Evolutionary conservation across 2,888 invertebrate genomes (phyloP), one percentile per base, ranked within the genome.

Genomic region (Ramazzottius varieornatus): DNA sequence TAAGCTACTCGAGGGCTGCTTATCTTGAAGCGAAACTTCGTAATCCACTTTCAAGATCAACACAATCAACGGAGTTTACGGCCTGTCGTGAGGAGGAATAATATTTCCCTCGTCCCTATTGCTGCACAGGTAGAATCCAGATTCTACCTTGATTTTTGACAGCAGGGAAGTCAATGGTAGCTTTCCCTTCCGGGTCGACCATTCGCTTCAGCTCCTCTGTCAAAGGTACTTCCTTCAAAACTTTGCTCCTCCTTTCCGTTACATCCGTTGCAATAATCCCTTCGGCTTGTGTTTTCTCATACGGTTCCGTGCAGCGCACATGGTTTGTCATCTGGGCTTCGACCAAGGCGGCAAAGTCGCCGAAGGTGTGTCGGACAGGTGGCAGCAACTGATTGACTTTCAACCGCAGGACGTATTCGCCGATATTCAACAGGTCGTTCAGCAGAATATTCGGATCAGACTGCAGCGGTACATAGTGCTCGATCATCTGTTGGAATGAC

Each of bases 311-410:
- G 29, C 8, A 54, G 20, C 29, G 20, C 8, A 54, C 29, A 29
- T 54, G 54, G 4, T 54, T 54, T 24, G 54, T 29, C 54, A 54
- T 4, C 29, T 54, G 54, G 0, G 69, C 68, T 64, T 74, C 72
- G 67, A 75, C 75, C 68, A 74, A 72, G 24, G 67, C 66, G 63
- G 73, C 72, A 20, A 72, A 71, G 29, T 71, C 72, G 67, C 73
- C 74, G 1, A 72, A 71, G 4, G 73, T 72, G 34, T 73, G 72
- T 67, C 72, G 70, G 8, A 76, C 73, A 2, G 76, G 76, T 24
- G 76, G 76, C 63, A 76, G 70, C 54, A 76, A 70, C 69, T 76
- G 76, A 33, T 70, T 66, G 24, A 75, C 70, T 64, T 73, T 72
- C 16, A 76, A 66, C 65, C 71, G 72, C 67, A 72, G 72, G 1